Conservation (phyloP, 2,113 vertebrate species). For the Atrichornis clamosus region DNA sequence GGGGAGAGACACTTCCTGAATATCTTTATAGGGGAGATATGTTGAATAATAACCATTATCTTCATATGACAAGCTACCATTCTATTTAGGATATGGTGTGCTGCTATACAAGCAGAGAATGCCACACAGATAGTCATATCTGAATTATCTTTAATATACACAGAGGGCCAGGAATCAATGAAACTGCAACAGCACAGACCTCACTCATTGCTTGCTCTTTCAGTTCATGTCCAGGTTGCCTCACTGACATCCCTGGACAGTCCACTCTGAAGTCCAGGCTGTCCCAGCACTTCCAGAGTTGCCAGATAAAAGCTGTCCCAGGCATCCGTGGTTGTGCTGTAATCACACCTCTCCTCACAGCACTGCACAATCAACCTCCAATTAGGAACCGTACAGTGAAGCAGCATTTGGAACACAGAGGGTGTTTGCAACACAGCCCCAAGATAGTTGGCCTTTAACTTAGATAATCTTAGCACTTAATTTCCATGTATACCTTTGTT, state of each 20-base stretch:
- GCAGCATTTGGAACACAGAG: not conserved
- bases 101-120: not conserved
- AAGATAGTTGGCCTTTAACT: not conserved
- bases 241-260: not conserved
- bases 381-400: accelerated
- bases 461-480: not conserved
- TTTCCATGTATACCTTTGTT: not conserved
- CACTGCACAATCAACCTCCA: not conserved
- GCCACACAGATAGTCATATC: slow-evolving; percentile 14
- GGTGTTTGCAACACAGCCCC: not conserved
- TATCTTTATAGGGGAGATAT: slow-evolving; percentile 37
- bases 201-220: not conserved
- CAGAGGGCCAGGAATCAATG: not conserved
- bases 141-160: slow-evolving; percentile 26
- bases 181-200: not conserved
- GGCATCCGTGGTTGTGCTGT: not conserved
- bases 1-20: slow-evolving; percentile 32
- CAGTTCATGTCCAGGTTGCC: not conserved
- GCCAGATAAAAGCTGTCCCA: not conserved
- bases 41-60: slow-evolving; percentile 54
- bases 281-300: not conserved
- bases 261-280: not conserved
- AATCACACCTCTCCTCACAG: not conserved
- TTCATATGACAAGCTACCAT: slow-evolving; percentile 27
- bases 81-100: not conserved